A percentile compares a stretch with the other conserved stretches of the same genome.
Evolutionary conservation across 2,113 vertebrate genomes (phyloP).

Genomic region (Lethenteron reissneri): DNA sequence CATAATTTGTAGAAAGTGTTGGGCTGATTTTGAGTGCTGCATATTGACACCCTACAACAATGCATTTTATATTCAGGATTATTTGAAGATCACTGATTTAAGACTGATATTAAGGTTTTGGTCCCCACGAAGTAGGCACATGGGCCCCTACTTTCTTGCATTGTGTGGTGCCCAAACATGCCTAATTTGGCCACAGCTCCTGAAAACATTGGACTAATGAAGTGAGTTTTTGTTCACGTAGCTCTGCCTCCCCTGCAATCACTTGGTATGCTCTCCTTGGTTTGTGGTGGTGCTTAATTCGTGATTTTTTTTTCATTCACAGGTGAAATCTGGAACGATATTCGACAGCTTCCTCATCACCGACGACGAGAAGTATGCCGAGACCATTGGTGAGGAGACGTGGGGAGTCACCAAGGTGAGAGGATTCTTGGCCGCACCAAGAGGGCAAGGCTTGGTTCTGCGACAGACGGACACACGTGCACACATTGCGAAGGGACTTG

Average conservation of each 20-base stretch:
- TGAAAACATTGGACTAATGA: too few relatives aligned
- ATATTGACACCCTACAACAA: too few relatives aligned
- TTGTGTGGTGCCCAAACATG: background rate
- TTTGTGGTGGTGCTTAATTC: background rate
- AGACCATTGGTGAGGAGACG: slow-evolving; percentile 35
- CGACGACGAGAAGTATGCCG: slow-evolving; percentile 36
- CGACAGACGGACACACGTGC: background rate
- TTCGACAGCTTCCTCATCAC: slow-evolving; percentile 53
- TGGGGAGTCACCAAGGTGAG: slow-evolving; percentile 37
- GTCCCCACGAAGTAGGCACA: too few relatives aligned
- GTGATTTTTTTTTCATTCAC: slow-evolving; percentile 12
- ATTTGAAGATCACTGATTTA: too few relatives aligned
- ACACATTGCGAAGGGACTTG: background rate
- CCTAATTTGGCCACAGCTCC: too few relatives aligned
- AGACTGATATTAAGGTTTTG: too few relatives aligned
- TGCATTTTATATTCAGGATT: too few relatives aligned
- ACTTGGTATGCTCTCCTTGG: background rate
- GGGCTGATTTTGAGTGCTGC: too few relatives aligned
- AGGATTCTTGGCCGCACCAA: slow-evolving; percentile 9
- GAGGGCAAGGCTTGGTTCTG: slow-evolving; percentile 1
- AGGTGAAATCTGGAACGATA: slow-evolving; percentile 49
- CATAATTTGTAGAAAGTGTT: too few relatives aligned
- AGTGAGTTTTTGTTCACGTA: too few relatives aligned
- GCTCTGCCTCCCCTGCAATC: too few relatives aligned
- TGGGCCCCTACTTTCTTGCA: background rate